Base-by-base conservation (phyloP, 2,113 vertebrate genomes). In the Lycaon pictus region DNA sequence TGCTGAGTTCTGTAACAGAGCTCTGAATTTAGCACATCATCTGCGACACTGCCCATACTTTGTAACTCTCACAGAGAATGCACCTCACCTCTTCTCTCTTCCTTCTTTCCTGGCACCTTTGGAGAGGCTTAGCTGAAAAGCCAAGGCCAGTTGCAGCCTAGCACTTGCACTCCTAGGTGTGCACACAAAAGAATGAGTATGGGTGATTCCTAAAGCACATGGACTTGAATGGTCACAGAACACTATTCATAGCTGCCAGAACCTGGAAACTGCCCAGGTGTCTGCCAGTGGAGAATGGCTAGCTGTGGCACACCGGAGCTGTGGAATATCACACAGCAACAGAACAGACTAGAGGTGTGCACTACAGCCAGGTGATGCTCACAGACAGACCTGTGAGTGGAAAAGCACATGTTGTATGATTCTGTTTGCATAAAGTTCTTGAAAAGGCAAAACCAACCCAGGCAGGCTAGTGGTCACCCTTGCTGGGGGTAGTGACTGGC, bases 201-300 rank as follows among this genome's bases (percentile, higher is more conserved):
- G 3, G 58, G 11, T 0, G 51, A 16, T 4, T 27, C 71, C 69
- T 12, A 2, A 43, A 53, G 76, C 56, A 53, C 56, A 71, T 10
- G 48, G 2, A 5, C 20, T 4, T 12, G 63, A 32, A n/a, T 5
- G 35, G 65, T 9, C 82, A 8, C 0, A 0, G 60, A 15, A 22
- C 55, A 5, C 74, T 7, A 1, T 8, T 32, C 67, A 15, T 25
- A 25, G 32, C 1, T 15, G 72, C n/a, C 25, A 69, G 16, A 10
- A 8, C 11, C 29, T 2, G 11, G 51, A 86, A 10, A 11, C 37
- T 3, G 12, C 51, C 76, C 58, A 17, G 4, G 25, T 0, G 10
- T 20, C 58, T 27, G 3, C 3, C 22, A 13, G 0, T 0, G 17
- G 58, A 29, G 35, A 56, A 56, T 0, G 51, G 80, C 3, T 2